phyloP scores from a whole-genome alignment of 2,888 invertebrate genomes.

The Aromia moschata region DNA sequence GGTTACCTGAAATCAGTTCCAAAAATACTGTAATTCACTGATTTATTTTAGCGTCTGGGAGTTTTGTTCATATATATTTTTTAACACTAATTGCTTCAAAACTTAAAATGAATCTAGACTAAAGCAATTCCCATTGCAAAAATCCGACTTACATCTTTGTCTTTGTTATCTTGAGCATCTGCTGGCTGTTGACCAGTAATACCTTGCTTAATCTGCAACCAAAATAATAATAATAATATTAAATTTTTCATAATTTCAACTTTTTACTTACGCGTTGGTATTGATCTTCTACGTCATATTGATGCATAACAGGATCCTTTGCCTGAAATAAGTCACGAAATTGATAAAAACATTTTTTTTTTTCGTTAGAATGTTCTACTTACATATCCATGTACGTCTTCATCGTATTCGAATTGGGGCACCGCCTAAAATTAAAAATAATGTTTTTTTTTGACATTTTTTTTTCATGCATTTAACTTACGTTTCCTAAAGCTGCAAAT shows the following conservation, averaged over 20 bases:
- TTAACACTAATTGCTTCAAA: too few relatives aligned
- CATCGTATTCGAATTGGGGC: not conserved
- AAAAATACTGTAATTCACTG: too few relatives aligned
- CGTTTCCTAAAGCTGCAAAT: not conserved
- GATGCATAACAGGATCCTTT: not conserved
- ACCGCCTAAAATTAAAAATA: not conserved
- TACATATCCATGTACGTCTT: not conserved
- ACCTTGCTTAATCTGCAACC: not conserved
- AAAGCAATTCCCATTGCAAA: too few relatives aligned
- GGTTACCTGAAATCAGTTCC: too few relatives aligned
- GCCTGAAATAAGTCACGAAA: not conserved
- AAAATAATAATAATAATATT: too few relatives aligned
- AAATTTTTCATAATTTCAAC: too few relatives aligned
- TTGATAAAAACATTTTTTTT: not conserved
- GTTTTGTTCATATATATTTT: too few relatives aligned
- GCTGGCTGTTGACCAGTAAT: not conserved
- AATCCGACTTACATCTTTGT: not conserved
- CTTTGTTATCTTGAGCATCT: not conserved
- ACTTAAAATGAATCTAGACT: too few relatives aligned
- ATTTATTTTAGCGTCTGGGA: too few relatives aligned
- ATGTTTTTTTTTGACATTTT: not conserved
- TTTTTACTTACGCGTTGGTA: not conserved
- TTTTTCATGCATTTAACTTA: not conserved
- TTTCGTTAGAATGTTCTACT: not conserved
- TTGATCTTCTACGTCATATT: not conserved